Evolutionary conservation across 1,140 invertebrate species (phyloP).

Genomic region (Akabosia matsudoensis): DNA sequence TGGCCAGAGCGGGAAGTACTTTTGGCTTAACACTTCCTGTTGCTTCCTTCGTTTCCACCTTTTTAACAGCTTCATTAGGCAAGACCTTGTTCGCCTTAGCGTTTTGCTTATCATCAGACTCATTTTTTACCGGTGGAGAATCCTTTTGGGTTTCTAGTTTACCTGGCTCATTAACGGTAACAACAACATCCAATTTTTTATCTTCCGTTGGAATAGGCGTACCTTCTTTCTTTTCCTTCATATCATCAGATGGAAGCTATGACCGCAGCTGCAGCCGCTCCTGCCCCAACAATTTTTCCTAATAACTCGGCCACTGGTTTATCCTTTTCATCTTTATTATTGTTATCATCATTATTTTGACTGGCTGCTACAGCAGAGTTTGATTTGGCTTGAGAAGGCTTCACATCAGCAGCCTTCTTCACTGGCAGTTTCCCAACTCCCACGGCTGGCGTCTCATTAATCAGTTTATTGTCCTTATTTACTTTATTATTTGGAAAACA

Average conservation of each 20-base stretch:
- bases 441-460: background rate
- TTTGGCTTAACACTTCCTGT: background rate
- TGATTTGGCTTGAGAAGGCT: background rate
- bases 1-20: background rate
- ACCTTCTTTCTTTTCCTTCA: background rate
- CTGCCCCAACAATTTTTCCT: no score
- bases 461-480: background rate
- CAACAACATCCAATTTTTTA: background rate
- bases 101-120: background rate
- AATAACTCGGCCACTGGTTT: slow-evolving; percentile 6
- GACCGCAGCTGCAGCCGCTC: background rate
- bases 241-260: background rate
- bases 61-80: background rate
- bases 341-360: background rate
- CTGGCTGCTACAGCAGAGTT: no score
- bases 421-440: slow-evolving; percentile 29
- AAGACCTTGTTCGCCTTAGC: background rate
- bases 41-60: background rate
- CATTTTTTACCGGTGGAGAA: background rate
- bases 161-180: background rate
- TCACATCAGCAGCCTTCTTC: slow-evolving; percentile 24
- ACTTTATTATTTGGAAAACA: background rate
- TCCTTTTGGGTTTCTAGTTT: background rate
- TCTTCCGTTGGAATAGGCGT: background rate
- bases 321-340: background rate